Percentiles rank a stretch among this genome's conserved stretches.
These are phyloP conservation scores for Andrena camellia DNA, from an alignment of 2,888 invertebrate species.

Conservation along the genomic window DNA sequence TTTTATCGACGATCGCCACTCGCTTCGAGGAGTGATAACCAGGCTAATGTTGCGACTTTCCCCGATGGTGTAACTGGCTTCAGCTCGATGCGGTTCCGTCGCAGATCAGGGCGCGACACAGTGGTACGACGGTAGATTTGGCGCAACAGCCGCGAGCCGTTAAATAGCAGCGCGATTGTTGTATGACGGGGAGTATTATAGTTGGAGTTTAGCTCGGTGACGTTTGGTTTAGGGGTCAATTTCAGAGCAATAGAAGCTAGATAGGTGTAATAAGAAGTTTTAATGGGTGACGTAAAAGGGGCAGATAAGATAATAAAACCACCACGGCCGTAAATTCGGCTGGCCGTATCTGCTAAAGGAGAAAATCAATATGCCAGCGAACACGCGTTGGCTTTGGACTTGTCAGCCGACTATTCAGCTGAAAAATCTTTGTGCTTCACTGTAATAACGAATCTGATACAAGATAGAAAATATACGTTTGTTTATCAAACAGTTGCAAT, in stretches of 20 bases:
- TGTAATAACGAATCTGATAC: too few species aligned
- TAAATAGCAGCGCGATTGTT: too few species aligned
- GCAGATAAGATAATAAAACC: constrained; percentile 63
- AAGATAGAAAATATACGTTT: too few species aligned
- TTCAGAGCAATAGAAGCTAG: constrained; percentile 53
- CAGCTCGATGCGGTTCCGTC: not conserved
- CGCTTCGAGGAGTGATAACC: not conserved
- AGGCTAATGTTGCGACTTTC: not conserved
- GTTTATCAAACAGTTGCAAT: too few species aligned
- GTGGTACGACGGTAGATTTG: too few species aligned
- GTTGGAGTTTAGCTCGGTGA: not conserved
- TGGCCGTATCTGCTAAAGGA: constrained; percentile 37
- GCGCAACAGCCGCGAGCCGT: too few species aligned
- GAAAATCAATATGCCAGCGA: constrained; percentile 58
- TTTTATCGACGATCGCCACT: not conserved
- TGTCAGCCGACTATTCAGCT: not conserved
- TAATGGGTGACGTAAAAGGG: constrained; percentile 42
- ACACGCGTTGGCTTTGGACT: constrained; percentile 1
- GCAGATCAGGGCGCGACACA: too few species aligned
- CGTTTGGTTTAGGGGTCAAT: constrained; percentile 41
- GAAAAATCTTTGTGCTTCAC: not conserved
- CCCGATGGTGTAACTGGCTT: too few species aligned
- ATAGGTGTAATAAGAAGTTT: constrained; percentile 55
- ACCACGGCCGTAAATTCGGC: constrained; percentile 48
- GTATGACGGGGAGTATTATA: not conserved